Evolutionary conservation across 1,140 invertebrate genomes (phyloP), one percentile per base, ranked within the genome.

Genomic region (Arion vulgaris): DNA sequence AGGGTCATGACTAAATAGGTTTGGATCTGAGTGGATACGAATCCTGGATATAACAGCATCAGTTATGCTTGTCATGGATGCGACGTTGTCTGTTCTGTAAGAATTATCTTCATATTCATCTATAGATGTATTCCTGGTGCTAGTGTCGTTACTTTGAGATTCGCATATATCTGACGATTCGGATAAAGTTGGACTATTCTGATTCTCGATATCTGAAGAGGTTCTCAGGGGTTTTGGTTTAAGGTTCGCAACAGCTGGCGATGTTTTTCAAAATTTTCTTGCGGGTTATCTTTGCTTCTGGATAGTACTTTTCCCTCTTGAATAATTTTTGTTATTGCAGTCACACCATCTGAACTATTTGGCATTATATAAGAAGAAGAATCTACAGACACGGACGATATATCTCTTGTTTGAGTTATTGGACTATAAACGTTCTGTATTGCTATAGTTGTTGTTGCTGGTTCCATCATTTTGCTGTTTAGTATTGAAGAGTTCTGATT

Each of bases 131-230:
- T 62, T 78, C 34, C 76, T 66, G 2, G 53, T 66, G 62, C 62
- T 66, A 32, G 23, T 7, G 0, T 66, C 53, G 53, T 78, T 68
- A 39, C 72, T 74, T 28, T 45, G 26, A 4, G 76, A 78, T 9
- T 36, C 76, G 38, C 76, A 66, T 34, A 62, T 53, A 41, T 78
- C 76, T 26, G 57, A 36, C 5, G 76, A 66, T 34, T 78, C 76
- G 4, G 57, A 36, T 11, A 51, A 53, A 41, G 66, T 80, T 38
- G 71, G 36, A 28, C 49, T 80, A 53, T 80, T 80, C 66, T 80
- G 62, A 41, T 80, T 80, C 78, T 80, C 78, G 19, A 80, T 49
- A 36, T 80, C 78, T 5, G 78, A 80, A 26, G 78, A 66, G 9
- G 78, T 80, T 26, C 78, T 34, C n/a, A 80, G 32, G 1, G 78